Evolutionary conservation across 2,888 invertebrate species (phyloP).

Genomic region (Morpho achilles): DNA sequence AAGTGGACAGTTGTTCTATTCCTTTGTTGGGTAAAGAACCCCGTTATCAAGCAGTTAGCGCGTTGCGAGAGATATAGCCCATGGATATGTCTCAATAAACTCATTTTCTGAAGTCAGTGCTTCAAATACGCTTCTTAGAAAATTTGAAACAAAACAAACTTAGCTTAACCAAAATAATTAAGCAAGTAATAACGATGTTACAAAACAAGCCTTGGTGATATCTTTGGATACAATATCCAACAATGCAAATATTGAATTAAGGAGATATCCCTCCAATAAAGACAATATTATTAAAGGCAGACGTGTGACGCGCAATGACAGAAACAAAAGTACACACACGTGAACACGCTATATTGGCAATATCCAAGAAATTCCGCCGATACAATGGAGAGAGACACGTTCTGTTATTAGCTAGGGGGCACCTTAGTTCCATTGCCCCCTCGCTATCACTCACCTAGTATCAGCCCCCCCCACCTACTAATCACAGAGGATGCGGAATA

Average conservation of each 20-base stretch:
- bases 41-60: too few species aligned
- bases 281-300: constrained; percentile 34
- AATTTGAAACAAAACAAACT: too few species aligned
- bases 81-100: too few species aligned
- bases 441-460: constrained; percentile 76
- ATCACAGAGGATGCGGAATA: constrained; percentile 76
- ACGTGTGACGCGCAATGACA: constrained; percentile 45
- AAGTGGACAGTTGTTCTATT: too few species aligned
- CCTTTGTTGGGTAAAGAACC: too few species aligned
- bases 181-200: constrained; percentile 7
- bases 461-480: constrained; percentile 59
- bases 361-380: constrained; percentile 72
- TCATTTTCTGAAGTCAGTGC: neutral
- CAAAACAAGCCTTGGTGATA: neutral
- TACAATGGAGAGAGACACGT: constrained; percentile 68
- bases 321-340: constrained; percentile 69
- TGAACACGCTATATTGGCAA: constrained; percentile 72
- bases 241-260: constrained; percentile 27
- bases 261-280: constrained; percentile 30
- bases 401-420: constrained; percentile 72
- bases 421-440: constrained; percentile 63
- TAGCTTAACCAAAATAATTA: neutral
- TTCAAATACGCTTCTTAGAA: neutral
- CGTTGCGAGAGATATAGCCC: too few species aligned
- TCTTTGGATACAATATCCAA: constrained; percentile 13